Percentiles rank a stretch among this genome's conserved stretches.
phyloP scores from a whole-genome alignment of 2,888 invertebrate genomes.

The Nezara viridula region DNA sequence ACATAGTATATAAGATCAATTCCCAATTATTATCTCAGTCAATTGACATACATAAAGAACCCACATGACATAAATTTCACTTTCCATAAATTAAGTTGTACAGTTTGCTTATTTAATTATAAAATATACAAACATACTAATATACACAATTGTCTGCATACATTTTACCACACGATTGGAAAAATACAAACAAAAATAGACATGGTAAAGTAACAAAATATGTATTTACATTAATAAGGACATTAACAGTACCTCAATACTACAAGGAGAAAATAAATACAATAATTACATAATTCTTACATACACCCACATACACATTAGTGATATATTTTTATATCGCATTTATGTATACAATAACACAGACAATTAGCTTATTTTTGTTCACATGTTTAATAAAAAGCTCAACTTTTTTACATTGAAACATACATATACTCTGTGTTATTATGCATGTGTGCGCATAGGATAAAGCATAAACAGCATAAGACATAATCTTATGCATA shows the following conservation, averaged over 20 bases:
- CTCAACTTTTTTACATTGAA: background rate
- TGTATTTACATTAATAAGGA: conserved; percentile 1
- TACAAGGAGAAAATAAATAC: conserved; percentile 28
- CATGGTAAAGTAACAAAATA: background rate
- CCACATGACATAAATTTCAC: conserved; percentile 55
- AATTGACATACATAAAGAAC: conserved; percentile 63
- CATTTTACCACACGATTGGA: conserved; percentile 5
- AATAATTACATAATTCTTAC: conserved; percentile 34
- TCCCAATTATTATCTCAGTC: conserved; percentile 65
- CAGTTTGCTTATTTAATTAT: conserved; percentile 52
- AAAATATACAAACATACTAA: conserved; percentile 49
- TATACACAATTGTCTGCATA: conserved; percentile 37
- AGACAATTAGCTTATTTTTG: background rate
- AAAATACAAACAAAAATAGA: conserved; percentile 28
- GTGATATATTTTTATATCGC: background rate
- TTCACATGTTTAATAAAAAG: conserved; percentile 25
- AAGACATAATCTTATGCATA: conserved; percentile 30
- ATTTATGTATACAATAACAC: conserved; percentile 23
- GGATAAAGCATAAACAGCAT: conserved; percentile 31
- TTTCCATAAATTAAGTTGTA: conserved; percentile 53
- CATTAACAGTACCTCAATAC: background rate
- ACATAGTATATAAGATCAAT: conserved; percentile 63
- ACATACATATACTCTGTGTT: conserved; percentile 38
- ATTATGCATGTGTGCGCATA: conserved; percentile 39
- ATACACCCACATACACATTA: background rate